Base-by-base conservation (phyloP, 2,113 vertebrate species). In the Merops nubicus region DNA sequence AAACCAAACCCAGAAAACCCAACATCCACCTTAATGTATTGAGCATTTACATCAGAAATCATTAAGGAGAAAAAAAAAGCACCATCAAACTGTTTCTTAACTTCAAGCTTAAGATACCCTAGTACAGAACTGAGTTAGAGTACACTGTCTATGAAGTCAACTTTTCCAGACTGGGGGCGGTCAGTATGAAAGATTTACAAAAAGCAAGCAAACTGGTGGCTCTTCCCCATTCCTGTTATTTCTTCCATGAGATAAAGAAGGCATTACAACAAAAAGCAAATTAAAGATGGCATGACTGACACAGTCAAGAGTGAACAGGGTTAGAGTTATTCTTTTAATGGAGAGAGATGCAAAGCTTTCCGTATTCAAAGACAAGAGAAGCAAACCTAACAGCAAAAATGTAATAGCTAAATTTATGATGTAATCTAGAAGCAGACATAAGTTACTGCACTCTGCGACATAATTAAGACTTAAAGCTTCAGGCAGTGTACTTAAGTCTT, bases 401-500 rank as follows among this genome's bases (percentile, higher is more conserved):
- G 16, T 60, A 92, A 65, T 31, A 54, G 70, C 45, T 53, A 89
- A 65, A 87, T 86, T 91, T 87, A 95, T 78, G 38, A 62, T 86
- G 91, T 43, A 80, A 93, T 95, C 93, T 94, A 88, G 79, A 94
- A 85, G 83, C 23, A 88, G 90, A 80, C 78, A 4, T 56, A 89
- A 87, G 21, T 93, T 73, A 89, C 79, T 94, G 23, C 89, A 90
- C 36, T 94, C 8, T 91, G 96, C 92, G 96, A 95, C 95, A 97
- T 97, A 91, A 97, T 94, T 96, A 96, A 96, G 97, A 95, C 95
- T 90, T 91, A 88, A 88, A 87, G 96, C 98, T 98, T 86, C 70
- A 96, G 96, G 97, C 97, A 72, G 65, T 42, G 85, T 86, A 96
- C 72, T 97, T 97, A 97, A 98, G 95, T 90, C 94, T 97, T 96